These are phyloP conservation scores for Cynopterus brachyotis DNA, from an alignment of 2,113 vertebrate genomes.

Conservation along the genomic window DNA sequence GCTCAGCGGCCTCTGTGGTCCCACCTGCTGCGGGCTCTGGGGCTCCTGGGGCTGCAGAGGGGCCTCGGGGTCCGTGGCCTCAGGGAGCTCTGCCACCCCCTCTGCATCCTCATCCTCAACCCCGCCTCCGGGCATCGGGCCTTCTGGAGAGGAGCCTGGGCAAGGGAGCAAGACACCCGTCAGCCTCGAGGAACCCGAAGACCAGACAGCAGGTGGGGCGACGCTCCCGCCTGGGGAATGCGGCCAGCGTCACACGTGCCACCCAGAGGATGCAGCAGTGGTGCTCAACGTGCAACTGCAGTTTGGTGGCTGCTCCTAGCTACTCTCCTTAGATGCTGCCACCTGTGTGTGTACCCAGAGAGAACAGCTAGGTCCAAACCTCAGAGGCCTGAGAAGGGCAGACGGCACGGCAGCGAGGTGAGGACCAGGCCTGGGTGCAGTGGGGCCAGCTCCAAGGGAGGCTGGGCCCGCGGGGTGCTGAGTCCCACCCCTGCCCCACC, in stretches of 20 bases:
- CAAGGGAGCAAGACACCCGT: not conserved
- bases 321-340: not conserved
- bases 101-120: not conserved
- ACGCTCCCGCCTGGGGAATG: not conserved
- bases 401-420: accelerated
- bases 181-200: not conserved
- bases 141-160: not conserved
- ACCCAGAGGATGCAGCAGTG: accelerated
- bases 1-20: not conserved
- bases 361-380: not conserved
- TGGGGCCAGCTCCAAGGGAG: not conserved
- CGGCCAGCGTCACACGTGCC: accelerated
- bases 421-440: not conserved
- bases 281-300: accelerated
- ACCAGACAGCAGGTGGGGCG: not conserved
- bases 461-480: not conserved
- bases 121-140: not conserved
- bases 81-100: slow-evolving; percentile 44
- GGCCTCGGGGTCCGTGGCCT: slow-evolving; percentile 58
- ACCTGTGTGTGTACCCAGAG: not conserved
- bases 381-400: not conserved
- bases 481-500: accelerated
- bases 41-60: slow-evolving; percentile 53
- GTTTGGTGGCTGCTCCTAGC: not conserved
- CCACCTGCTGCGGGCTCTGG: slow-evolving; percentile 83